phyloP scores from a whole-genome alignment of 92 coral and sea anemone species.

The Zoanthus gigantus region DNA sequence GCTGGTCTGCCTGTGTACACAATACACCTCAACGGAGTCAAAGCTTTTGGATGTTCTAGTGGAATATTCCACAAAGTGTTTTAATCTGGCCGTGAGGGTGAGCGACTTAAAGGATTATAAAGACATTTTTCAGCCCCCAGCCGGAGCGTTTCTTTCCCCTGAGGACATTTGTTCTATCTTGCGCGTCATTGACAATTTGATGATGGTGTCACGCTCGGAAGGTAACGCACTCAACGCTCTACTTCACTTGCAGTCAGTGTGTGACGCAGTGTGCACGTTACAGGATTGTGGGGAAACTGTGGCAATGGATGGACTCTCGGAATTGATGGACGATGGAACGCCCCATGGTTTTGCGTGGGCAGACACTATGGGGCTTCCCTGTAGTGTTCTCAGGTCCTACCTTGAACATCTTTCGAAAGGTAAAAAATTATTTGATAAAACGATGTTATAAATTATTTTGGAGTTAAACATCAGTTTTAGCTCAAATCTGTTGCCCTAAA shows the following conservation, averaged over 20 bases:
- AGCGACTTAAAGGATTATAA: conserved; percentile 93
- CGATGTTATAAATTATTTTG: too few species aligned
- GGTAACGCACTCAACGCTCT: conserved; percentile 74
- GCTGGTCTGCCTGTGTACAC: conserved; percentile 72
- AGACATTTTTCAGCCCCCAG: conserved; percentile 90
- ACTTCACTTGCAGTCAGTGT: conserved; percentile 81
- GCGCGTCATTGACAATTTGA: conserved; percentile 76
- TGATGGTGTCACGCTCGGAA: conserved; percentile 63
- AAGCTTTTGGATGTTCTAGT: conserved; percentile 61
- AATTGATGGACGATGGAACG: conserved; percentile 67
- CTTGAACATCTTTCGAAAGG: conserved; percentile 65
- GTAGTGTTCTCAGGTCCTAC: conserved; percentile 59
- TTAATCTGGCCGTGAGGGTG: conserved; percentile 85
- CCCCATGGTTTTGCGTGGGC: conserved; percentile 94
- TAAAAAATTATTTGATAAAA: conserved; percentile 1
- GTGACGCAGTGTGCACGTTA: conserved; percentile 89
- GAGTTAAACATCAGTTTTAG: too few species aligned
- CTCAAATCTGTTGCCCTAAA: too few species aligned
- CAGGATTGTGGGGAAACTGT: conserved; percentile 91
- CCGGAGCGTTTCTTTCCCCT: conserved; percentile 73
- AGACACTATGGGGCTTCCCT: conserved; percentile 77
- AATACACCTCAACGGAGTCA: conserved; percentile 69
- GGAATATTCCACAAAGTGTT: conserved; percentile 85
- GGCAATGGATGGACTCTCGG: conserved; percentile 73
- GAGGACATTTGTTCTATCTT: conserved; percentile 87